These are phyloP conservation scores for Argyresthia goedartella DNA, from an alignment of 2,888 invertebrate genomes.

Conservation along the genomic window DNA sequence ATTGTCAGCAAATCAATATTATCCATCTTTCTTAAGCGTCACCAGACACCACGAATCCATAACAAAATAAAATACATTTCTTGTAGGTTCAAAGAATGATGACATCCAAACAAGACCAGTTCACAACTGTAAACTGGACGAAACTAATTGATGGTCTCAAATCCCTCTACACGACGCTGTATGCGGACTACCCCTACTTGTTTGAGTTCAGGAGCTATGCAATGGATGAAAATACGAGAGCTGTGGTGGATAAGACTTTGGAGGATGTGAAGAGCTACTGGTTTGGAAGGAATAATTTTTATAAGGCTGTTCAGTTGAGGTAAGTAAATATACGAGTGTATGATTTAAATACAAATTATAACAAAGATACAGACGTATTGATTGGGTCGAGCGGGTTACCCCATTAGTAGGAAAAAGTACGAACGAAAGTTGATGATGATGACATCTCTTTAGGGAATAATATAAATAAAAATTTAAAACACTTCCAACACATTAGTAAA, in stretches of 20 bases:
- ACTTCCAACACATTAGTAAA: no score
- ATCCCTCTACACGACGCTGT: slow-evolving; percentile 33
- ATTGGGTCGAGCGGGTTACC: background rate
- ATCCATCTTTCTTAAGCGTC: no score
- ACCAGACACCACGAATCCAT: no score
- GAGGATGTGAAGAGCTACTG: slow-evolving; percentile 34
- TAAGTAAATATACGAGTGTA: slow-evolving; percentile 13
- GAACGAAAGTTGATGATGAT: no score
- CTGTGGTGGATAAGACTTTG: slow-evolving; percentile 18
- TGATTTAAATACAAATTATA: background rate
- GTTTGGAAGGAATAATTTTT: slow-evolving; percentile 34
- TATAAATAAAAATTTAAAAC: no score
- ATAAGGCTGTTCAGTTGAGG: slow-evolving; percentile 41
- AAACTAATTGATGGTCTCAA: slow-evolving; percentile 40
- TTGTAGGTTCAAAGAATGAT: no score
- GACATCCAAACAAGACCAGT: no score
- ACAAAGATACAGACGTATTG: background rate
- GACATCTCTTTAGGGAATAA: no score
- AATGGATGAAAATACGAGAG: slow-evolving; percentile 27
- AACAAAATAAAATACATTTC: no score
- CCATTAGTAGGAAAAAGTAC: background rate
- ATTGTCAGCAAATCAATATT: no score
- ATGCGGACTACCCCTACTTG: slow-evolving; percentile 44
- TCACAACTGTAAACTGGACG: slow-evolving; percentile 41
- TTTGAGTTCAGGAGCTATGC: slow-evolving; percentile 41